Base-by-base conservation (phyloP, 2,113 vertebrate genomes). In the Capreolus pygargus region DNA sequence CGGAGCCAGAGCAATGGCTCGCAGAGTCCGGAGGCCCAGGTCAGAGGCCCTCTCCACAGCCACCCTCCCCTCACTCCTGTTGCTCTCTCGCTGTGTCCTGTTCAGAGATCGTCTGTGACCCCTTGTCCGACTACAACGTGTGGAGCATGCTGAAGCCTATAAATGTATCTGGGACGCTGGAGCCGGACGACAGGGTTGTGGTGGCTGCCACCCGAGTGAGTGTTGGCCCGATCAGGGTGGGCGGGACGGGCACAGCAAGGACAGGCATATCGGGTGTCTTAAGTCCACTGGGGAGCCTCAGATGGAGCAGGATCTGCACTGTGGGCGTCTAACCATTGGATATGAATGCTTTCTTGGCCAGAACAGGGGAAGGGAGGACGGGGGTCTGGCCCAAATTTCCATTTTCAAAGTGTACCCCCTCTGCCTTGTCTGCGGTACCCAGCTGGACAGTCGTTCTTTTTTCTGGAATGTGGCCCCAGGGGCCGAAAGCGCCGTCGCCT, bases 391-490 rank as follows among this genome's bases (percentile, higher is more conserved):
- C 50, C 61, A n/a, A 2, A 21, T 76, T 58, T 94, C 88, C 54
- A 10, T 57, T 76, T 93, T 88, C 84, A 91, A 95, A 88, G 64
- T 55, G 5, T 50, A 2, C 36, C 33, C 79, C 52, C 61, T 55
- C 94, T 25, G 45, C 27, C 0, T 58, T 87, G 90, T 67, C 43
- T 94, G 3, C 0, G n/a, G 0, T 30, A 16, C 78, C 45, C 98
- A 99, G 99, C 93, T 99, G 86, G 99, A 99, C 98, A 99, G 99
- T 95, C 99, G 99, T 36, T 99, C 99, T 0, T 99, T 99, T 86
- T 99, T 99, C 99, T 99, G 99, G 98, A 99, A 99, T 5, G 36
- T 99, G 1, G 99, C 99, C 3, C 99, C 99, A 0, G 99, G 99
- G 3, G 99, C 99, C 0, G 99, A 99, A 89, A 99, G 99, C 0